Evolutionary conservation across 1,140 invertebrate species (phyloP), one percentile per base, ranked within the genome.

Genomic region (Pseudomyrmex cubaensis): DNA sequence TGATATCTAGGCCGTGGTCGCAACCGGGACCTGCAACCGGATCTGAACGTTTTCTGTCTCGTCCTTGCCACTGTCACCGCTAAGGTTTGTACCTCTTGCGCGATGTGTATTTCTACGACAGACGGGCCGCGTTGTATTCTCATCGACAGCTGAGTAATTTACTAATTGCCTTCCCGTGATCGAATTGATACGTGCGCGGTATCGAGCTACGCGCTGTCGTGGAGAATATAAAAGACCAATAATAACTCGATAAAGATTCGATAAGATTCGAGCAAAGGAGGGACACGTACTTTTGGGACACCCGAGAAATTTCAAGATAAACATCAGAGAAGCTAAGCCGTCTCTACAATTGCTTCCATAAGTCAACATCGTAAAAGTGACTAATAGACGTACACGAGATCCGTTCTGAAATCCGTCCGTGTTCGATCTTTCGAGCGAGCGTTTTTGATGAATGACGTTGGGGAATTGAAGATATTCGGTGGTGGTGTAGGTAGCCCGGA

Each of bases 1-100:
- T 89, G 82, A 85, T 89, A 89, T 89, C 88, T 89, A 89, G 76
- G 82, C 57, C 73, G 59, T 82, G 75, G 82, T 82, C 88, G 57
- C 25, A 25, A 25, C 73, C 69, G 48, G 62, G 64, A 67, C 56
- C 56, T 61, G 54, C 54, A 75, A 54, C 73, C n/a, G 62, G 35
- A 35, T 5, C 35, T 17, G 25, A 22, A 35, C 17, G 7, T 35
- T 25, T 25, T 35, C 44, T 74, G 54, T 50, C 67, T 56, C 56
- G 25, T 70, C 67, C 66, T 75, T 56, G 74, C 85, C 70, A 87
- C 85, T 77, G 74, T 80, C 61, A 35, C 66, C 63, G 82, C 46
- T 70, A 20, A 70, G 73, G 12, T 80, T 35, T 63, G 61, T 64
- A 70, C 63, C 13, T 59, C 10, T n/a, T 74, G 12, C 54, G 57